Evolutionary conservation across 1,140 invertebrate genomes (phyloP), one percentile per base, ranked within the genome.

Genomic region (Vollenhovia emeryi): DNA sequence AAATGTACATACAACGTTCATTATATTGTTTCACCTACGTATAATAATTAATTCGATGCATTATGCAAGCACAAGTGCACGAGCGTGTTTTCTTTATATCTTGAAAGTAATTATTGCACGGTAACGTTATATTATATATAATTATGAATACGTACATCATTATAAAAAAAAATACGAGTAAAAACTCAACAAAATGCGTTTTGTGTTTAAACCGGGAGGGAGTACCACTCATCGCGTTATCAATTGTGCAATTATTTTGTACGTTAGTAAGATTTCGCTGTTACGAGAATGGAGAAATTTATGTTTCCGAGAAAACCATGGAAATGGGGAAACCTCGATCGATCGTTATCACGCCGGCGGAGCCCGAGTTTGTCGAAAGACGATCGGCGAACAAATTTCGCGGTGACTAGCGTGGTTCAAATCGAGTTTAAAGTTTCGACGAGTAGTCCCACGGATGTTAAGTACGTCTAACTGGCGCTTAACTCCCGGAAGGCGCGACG

Each of bases 391-490:
- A 82, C 79, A 76, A 89, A 84, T 89, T 86, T 71, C 85, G 55
- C 60, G 88, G 74, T 84, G 87, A 89, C 60, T 82, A 59, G 27
- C 79, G 36, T 57, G 40, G 30, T 52, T 73, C 71, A 85, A 89
- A 89, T 89, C 88, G 85, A 89, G 88, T 89, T 89, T 89, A 89
- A 89, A 89, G 87, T 89, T 89, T 89, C 85, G 85, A 89, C 87
- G 88, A 89, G 88, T 89, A 85, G 52, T 88, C 79, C 79, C 87
- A 86, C 75, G 88, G 87, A 89, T 86, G 87, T 89, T 89, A 80
- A 89, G 79, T 75, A 71, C 87, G 88, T 86, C 87, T 91, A 91
- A 91, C 87, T 90, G 84, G 87, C 85, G 89, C 90, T 90, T 90
- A 89, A 87, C 89, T 90, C 87, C 89, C 87, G 87, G 82, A 89